Evolutionary conservation across 2,113 vertebrate species (phyloP), one percentile per base, ranked within the genome.

Genomic region (Pomatostomus ruficeps): DNA sequence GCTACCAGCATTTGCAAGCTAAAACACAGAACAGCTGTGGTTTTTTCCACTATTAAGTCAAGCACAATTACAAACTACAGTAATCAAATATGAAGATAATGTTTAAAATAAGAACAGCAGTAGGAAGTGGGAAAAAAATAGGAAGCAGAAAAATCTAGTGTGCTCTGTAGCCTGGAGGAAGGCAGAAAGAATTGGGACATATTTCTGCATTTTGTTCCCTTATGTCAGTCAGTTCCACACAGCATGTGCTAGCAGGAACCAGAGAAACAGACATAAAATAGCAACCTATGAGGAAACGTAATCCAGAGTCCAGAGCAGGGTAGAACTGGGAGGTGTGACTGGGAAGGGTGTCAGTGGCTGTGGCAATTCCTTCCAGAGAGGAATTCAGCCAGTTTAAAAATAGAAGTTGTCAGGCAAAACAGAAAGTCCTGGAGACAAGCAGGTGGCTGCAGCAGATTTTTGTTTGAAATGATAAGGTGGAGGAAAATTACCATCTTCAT

Each of bases 321-420:
- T 15, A 68, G 74, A 21, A 66, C n/a, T 40, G 12, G 17, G 26
- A 74, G 43, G 16, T 12, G 49, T 62, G 55, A 49, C 48, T 40
- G 11, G 35, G 23, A 80, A 63, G 12, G 3, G 19, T 51, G 51
- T 58, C 2, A 4, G 35, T 29, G 78, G 31, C 73, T 82, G 36
- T 85, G 58, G 67, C 38, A 93, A 51, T 79, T 96, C 62, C 85
- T 79, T n/a, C n/a, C 43, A 29, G 58, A 72, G 20, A 89, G 65
- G 80, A 91, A 91, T 87, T 89, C 86, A 87, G 48, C 12, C 54
- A 45, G 70, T 43, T 73, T 95, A 91, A 96, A 96, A 94, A 95
- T 94, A 97, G 94, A 88, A 93, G 91, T 85, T 91, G 93, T 58
- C 87, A 93, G 80, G 87, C 70, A 84, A 95, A 91, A 75, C 70